Conservation (phyloP, 2,113 vertebrate genomes). For the Carollia perspicillata region DNA sequence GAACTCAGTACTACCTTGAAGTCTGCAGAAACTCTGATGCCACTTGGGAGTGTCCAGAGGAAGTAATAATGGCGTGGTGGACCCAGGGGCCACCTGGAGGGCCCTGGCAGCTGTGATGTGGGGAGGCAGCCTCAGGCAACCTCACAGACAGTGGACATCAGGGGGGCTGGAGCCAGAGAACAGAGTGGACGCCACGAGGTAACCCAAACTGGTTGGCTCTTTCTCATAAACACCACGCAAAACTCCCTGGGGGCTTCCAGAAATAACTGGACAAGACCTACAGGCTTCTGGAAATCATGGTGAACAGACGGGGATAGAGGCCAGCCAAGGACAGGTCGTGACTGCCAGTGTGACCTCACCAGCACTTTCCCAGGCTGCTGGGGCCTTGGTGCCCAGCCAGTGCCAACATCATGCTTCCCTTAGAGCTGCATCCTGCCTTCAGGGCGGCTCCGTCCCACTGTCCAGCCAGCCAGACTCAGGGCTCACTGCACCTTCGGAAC, state of each 20-base stretch:
- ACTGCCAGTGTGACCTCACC: background rate
- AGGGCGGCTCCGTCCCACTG: background rate
- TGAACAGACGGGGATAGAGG: background rate
- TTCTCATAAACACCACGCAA: background rate
- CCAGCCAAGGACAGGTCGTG: background rate
- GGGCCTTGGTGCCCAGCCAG: background rate
- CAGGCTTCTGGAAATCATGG: background rate
- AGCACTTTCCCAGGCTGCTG: background rate
- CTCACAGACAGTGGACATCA: background rate
- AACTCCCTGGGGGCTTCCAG: background rate
- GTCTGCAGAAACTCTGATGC: background rate
- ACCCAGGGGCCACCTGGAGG: background rate
- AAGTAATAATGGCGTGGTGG: background rate
- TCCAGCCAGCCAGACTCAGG: background rate
- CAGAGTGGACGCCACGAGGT: background rate
- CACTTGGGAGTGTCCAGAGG: background rate
- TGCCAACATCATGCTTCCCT: background rate
- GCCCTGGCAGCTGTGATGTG: background rate
- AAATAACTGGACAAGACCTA: background rate
- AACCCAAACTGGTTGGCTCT: background rate
- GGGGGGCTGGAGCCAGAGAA: background rate
- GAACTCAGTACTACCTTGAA: background rate
- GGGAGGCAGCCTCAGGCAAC: background rate
- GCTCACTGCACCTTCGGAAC: background rate
- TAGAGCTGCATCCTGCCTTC: background rate